Conservation (phyloP, 2,113 vertebrate species). For the Phalacrocorax aristotelis region DNA sequence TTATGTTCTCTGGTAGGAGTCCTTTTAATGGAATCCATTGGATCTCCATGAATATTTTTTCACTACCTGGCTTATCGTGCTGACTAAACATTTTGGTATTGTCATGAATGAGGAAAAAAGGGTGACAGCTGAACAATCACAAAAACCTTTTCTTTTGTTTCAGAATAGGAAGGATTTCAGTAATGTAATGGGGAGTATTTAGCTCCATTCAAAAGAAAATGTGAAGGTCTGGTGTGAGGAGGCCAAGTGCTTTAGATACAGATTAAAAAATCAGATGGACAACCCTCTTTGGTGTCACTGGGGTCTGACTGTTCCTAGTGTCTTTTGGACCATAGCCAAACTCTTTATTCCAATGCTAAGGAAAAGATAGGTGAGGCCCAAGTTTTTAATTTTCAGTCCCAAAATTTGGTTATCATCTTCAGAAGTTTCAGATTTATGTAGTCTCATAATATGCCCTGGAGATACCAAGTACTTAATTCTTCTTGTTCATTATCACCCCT, state of each 20-base stretch:
- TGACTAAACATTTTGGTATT: conserved; percentile 39
- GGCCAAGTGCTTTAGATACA: not conserved
- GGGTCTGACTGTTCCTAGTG: conserved; percentile 4
- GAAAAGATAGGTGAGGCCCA: not conserved
- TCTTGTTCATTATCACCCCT: conserved; percentile 63
- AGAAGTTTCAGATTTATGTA: conserved; percentile 56
- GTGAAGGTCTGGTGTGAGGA: not conserved
- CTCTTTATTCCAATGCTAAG: not conserved
- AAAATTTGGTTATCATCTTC: conserved; percentile 41
- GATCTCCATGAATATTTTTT: conserved; percentile 45
- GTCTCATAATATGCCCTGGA: conserved; percentile 48
- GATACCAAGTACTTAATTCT: conserved; percentile 36
- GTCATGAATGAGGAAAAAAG: conserved; percentile 41
- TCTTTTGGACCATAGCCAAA: not conserved
- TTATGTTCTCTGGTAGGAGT: not conserved
- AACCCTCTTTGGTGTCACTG: not conserved
- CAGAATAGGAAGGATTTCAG: conserved; percentile 19
- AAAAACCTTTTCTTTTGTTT: conserved; percentile 54
- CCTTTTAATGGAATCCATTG: conserved; percentile 16
- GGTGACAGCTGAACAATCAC: conserved; percentile 28
- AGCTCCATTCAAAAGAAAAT: conserved; percentile 28
- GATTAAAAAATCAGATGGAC: not conserved
- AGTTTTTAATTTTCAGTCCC: conserved; percentile 26
- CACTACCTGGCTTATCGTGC: conserved; percentile 12
- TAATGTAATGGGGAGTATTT: not conserved